A percentile compares a stretch with the other conserved stretches of the same genome.
Conservation (phyloP, 1,140 invertebrate species). For the Leptinotarsa texana region DNA sequence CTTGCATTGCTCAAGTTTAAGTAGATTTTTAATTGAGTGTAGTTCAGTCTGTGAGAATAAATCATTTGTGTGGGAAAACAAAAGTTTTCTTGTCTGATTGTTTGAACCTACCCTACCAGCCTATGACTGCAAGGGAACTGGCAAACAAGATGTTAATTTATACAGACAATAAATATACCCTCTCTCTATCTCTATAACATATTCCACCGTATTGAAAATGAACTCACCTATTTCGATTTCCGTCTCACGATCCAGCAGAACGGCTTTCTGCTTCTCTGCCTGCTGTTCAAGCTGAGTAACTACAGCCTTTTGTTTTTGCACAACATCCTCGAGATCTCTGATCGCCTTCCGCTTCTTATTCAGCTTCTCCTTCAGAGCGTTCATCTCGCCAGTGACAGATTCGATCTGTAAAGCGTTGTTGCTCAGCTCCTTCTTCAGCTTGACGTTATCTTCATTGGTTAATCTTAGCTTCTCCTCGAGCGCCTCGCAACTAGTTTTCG, state of each 20-base stretch:
- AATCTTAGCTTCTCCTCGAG: conserved; percentile 39
- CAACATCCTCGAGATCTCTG: conserved; percentile 46
- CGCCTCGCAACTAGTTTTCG: conserved; percentile 41
- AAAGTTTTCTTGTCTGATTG: too few relatives aligned
- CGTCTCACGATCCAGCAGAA: conserved; percentile 57
- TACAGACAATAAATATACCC: too few relatives aligned
- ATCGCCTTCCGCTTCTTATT: conserved; percentile 36
- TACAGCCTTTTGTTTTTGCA: conserved; percentile 57
- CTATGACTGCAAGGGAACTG: too few relatives aligned
- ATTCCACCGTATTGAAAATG: not conserved
- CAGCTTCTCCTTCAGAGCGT: conserved; percentile 50
- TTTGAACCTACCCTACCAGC: too few relatives aligned
- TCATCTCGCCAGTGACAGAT: conserved; percentile 44
- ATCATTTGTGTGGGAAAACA: too few relatives aligned
- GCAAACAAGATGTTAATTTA: too few relatives aligned
- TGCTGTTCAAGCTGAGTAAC: conserved; percentile 43
- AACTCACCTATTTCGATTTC: conserved; percentile 56
- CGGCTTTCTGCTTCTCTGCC: conserved; percentile 36
- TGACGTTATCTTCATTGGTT: conserved; percentile 35
- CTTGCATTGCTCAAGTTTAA: too few relatives aligned
- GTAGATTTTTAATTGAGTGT: too few relatives aligned
- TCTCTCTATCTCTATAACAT: not conserved
- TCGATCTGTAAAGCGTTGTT: conserved; percentile 50
- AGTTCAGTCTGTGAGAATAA: too few relatives aligned
- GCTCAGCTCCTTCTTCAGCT: conserved; percentile 59